Evolutionary conservation across 2,797 vertebrate species (phyloP), one percentile per base, ranked within the genome.

Genomic region (Myotis planiceps): DNA sequence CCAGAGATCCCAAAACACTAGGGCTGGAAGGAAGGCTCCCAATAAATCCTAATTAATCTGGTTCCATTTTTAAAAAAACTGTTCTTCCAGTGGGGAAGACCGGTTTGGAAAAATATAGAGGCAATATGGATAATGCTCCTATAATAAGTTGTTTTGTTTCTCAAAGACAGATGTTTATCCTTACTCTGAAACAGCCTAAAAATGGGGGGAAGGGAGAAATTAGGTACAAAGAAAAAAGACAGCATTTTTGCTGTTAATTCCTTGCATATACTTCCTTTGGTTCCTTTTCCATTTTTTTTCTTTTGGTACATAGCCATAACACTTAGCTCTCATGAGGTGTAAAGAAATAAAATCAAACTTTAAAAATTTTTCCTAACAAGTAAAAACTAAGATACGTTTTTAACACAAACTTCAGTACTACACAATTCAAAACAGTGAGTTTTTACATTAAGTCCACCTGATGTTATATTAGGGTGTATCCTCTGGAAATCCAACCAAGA

Each of bases 401-500:
- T 34, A 66, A 65, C 5, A 79, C 4, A 78, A 60, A 88, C 23
- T 4, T 51, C 90, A 90, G 55, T 66, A 45, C 53, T 60, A n/a
- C 23, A n/a, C 18, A 27, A 66, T 14, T 95, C 79, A 51, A 87
- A 90, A 90, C 69, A 69, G 69, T 58, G 32, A 82, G 37, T 63
- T 94, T 96, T 90, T 76, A 34, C 37, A 96, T 80, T 75, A 75
- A 92, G 53, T 85, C 60, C 94, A 94, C 32, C 0, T 18, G 91
- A 93, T 98, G 97, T 97, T 92, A 96, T 89, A 97, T 97, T 55
- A 98, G 97, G 98, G 98, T 93, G 97, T 98, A 96, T 92, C 85
- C 94, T 81, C 76, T 85, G 84, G 95, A 98, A 98, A 97, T 95
- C 94, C 97, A 98, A 96, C 94, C 19, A 80, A 97, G 97, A 93